These are phyloP conservation scores for Willowsia nigromaculata DNA, from an alignment of 2,888 invertebrate species.

Conservation along the genomic window DNA sequence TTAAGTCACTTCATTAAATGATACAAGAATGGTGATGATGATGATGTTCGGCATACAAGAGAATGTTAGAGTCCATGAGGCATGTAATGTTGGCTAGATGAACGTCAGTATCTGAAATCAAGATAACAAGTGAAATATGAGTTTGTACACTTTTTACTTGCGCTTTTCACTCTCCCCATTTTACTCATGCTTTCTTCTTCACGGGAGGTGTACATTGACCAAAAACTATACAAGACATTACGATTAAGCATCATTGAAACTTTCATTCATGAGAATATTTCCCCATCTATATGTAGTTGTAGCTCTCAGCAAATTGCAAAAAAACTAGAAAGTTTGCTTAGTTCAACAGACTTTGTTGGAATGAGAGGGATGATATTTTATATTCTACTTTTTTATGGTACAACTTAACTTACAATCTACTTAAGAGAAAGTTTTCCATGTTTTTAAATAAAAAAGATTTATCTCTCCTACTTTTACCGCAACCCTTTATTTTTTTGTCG, in stretches of 20 bases:
- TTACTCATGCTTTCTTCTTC: not conserved
- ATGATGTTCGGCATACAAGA: constrained; percentile 12
- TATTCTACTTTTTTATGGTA: not conserved
- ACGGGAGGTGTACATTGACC: not conserved
- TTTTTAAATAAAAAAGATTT: constrained; percentile 29
- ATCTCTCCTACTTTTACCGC: not conserved
- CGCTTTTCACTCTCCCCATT: not conserved
- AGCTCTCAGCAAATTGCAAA: not conserved
- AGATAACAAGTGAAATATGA: constrained; percentile 73
- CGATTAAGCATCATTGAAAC: not conserved
- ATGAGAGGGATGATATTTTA: not conserved
- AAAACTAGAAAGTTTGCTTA: not conserved
- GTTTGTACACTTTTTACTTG: constrained; percentile 21
- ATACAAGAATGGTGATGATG: not conserved
- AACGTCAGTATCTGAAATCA: constrained; percentile 67
- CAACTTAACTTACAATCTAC: not conserved
- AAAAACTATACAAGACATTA: not conserved
- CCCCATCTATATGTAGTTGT: too few species aligned
- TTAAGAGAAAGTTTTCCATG: not conserved
- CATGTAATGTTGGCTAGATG: constrained; percentile 65
- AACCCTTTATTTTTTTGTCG: not conserved
- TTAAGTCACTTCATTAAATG: constrained; percentile 32
- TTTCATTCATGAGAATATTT: too few species aligned
- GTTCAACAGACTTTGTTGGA: too few species aligned
- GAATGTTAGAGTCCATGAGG: constrained; percentile 69